Percentiles rank a stretch among this genome's conserved stretches.
Evolutionary conservation across 2,113 vertebrate genomes (phyloP).

Genomic region (Platysteira castanea): DNA sequence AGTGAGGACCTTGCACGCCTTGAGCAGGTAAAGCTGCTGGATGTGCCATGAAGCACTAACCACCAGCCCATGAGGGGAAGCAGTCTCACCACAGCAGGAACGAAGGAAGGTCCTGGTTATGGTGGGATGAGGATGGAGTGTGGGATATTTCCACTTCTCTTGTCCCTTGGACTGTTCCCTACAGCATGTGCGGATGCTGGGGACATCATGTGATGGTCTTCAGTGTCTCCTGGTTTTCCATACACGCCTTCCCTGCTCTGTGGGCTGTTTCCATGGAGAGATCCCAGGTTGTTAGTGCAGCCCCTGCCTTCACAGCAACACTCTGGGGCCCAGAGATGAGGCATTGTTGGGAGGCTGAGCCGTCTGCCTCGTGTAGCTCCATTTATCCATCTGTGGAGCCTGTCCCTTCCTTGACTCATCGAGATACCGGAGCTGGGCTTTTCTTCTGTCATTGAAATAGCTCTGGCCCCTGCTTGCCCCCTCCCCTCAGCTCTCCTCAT

Average conservation of each 20-base stretch:
- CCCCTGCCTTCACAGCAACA: not conserved
- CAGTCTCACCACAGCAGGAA: not conserved
- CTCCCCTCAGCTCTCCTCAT: not conserved
- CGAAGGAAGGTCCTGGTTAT: not conserved
- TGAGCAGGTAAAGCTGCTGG: not conserved
- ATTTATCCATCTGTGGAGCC: not conserved
- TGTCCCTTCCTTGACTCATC: not conserved
- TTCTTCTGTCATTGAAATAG: constrained; percentile 32
- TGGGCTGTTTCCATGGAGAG: not conserved
- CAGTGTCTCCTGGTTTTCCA: accelerated
- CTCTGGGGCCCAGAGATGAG: not conserved
- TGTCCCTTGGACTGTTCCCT: not conserved
- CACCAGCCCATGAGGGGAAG: not conserved
- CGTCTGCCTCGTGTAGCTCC: not conserved
- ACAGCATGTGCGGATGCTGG: accelerated
- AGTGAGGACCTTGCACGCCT: not conserved
- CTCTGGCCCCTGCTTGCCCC: constrained; percentile 8
- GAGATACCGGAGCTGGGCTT: not conserved
- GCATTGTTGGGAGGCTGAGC: not conserved
- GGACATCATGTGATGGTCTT: accelerated
- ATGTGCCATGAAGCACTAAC: not conserved
- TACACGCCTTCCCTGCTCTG: accelerated
- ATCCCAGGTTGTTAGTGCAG: not conserved
- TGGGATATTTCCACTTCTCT: not conserved
- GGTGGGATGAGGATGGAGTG: not conserved